A percentile compares a stretch with the other conserved stretches of the same genome.
Evolutionary conservation across 2,113 vertebrate species (phyloP).

Genomic region (Psittacula cyanocephala): DNA sequence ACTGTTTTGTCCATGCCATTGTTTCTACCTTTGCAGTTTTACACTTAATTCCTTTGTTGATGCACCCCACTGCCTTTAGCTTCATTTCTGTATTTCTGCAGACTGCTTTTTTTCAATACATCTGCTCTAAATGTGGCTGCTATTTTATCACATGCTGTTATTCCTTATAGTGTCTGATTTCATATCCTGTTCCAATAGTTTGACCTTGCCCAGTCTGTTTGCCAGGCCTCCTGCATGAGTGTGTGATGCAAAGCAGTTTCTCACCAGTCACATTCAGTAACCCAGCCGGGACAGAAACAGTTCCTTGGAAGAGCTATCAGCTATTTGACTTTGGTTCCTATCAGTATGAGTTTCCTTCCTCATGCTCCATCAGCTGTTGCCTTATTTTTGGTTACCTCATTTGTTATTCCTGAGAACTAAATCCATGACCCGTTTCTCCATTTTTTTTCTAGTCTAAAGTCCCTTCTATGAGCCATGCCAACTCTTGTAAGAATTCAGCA

Average conservation of each 20-base stretch:
- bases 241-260: accelerated
- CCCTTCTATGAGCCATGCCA: not conserved
- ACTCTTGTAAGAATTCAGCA: not conserved
- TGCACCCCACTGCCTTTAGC: not conserved
- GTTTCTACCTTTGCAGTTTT: not conserved
- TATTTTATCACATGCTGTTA: constrained; percentile 25
- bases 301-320: not conserved
- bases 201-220: not conserved
- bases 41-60: not conserved
- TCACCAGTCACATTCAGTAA: not conserved
- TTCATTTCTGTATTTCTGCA: not conserved
- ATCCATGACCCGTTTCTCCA: not conserved
- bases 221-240: not conserved
- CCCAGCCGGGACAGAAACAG: not conserved
- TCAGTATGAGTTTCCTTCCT: not conserved
- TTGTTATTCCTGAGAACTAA: not conserved
- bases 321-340: not conserved
- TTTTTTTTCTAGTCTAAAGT: not conserved
- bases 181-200: constrained; percentile 1
- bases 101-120: not conserved
- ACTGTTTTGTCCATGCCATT: not conserved
- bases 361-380: not conserved
- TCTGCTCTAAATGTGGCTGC: constrained; percentile 8
- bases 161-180: not conserved
- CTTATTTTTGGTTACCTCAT: not conserved